phyloP scores from a whole-genome alignment of 2,113 vertebrate genomes.

The Ameiurus melas region DNA sequence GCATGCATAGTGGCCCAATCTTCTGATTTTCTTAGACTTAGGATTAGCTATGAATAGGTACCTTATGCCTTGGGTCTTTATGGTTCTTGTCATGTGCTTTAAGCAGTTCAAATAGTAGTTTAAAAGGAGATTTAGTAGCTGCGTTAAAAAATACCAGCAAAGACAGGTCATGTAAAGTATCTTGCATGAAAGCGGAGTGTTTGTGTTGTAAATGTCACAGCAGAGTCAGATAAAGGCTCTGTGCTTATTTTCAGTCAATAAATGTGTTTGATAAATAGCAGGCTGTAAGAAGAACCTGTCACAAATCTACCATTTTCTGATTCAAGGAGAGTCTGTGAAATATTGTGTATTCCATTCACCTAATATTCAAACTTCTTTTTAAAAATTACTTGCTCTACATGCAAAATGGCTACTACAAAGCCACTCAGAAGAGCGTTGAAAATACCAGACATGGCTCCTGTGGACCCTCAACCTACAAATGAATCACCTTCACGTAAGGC shows the following conservation, averaged over 20 bases:
- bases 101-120: not conserved
- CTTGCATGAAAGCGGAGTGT: not conserved
- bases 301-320: not conserved
- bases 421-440: not conserved
- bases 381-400: not conserved
- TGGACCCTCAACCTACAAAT: not conserved
- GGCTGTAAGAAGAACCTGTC: not conserved
- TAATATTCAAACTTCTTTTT: not conserved
- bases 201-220: slow-evolving; percentile 13
- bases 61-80: not conserved
- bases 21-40: not conserved
- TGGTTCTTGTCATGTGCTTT: not conserved
- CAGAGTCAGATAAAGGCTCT: not conserved
- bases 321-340: not conserved
- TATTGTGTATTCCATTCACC: not conserved
- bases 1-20: not conserved
- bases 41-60: not conserved
- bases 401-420: not conserved
- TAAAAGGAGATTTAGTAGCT: not conserved
- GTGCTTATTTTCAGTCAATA: not conserved
- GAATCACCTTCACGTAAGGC: not conserved
- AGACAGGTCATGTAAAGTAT: not conserved
- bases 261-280: not conserved
- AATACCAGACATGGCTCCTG: not conserved
- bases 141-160: not conserved